Evolutionary conservation across 2,888 invertebrate species (phyloP).

Genomic region (Gymnoscelis rufifasciata): DNA sequence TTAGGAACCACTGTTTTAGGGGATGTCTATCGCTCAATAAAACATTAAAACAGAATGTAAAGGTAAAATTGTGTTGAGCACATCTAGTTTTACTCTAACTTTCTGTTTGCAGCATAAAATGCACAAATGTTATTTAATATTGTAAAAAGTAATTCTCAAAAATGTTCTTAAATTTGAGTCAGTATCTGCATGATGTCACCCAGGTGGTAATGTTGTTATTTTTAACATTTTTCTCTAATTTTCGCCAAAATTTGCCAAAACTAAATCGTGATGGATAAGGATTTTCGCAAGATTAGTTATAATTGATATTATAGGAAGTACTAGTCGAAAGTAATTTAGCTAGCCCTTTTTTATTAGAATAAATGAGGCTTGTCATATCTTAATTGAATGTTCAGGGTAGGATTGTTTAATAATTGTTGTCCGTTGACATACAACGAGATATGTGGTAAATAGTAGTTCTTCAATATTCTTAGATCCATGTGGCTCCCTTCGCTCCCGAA

Average conservation of each 20-base stretch:
- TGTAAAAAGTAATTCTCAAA: not conserved
- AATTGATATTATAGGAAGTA: conserved; percentile 43
- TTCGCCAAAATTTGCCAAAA: conserved; percentile 76
- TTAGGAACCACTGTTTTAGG: no score
- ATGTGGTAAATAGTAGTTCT: no score
- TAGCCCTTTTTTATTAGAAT: conserved; percentile 35
- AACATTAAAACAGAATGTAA: no score
- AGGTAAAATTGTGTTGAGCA: no score
- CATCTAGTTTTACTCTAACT: not conserved
- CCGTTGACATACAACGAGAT: no score
- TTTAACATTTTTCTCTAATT: conserved; percentile 35
- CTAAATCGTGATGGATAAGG: conserved; percentile 47
- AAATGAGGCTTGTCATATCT: conserved; percentile 42
- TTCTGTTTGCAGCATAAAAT: conserved; percentile 48
- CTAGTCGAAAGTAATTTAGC: conserved; percentile 44
- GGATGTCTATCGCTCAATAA: conserved; percentile 11
- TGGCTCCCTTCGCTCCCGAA: no score
- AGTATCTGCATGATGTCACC: not conserved
- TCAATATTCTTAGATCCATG: no score
- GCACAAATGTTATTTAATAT: conserved; percentile 50
- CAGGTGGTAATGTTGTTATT: not conserved
- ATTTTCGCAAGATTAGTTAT: conserved; percentile 45
- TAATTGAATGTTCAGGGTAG: not conserved
- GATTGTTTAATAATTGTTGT: no score
- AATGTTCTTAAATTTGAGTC: not conserved